Evolutionary conservation across 2,113 vertebrate genomes (phyloP), one percentile per base, ranked within the genome.

Genomic region (Oncorhynchus kisutch): DNA sequence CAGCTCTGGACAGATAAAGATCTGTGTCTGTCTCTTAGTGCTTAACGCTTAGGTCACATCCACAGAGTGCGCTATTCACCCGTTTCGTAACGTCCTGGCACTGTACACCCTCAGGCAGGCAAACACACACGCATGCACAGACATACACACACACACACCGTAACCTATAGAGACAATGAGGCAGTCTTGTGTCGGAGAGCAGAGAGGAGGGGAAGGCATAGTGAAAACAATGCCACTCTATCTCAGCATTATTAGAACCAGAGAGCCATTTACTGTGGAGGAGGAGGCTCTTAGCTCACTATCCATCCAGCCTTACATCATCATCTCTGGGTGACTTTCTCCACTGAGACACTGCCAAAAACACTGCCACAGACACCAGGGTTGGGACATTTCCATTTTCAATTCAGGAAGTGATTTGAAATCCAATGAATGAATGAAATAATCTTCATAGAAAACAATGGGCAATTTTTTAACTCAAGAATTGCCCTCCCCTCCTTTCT

Each of bases 1-100:
- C 14, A 39, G 8, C 18, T 14, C 29, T 4, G 6, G 27, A 39
- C 29, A 39, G 29, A 68, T 68, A 54, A 39, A 7, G 66, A 68
- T 68, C 66, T 68, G 66, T 68, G 66, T 68, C 66, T 9, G 14
- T 34, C 66, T 68, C 27, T 39, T 39, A n/a, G 29, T 68, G 31
- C 66, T 8, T 68, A 34, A 34, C 7, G 14, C 16, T 20, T 68
- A 39, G 66, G 66, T 68, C 66, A 68, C 27, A 68, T 34, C 31
- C 66, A 68, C 66, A 68, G 66, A 68, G 66, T 39, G 66, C 6
- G 31, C 66, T 39, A 68, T 68, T 68, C 66, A 68, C 13, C 16
- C 29, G 2, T 25, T 68, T 34, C 31, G 31, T 68, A 34, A 68
- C 2, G 29, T 18, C 29, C 66, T 68, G 31, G 25, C 66, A 68